Conservation (phyloP, 2,888 invertebrate species). For the Nymphalis c-album region DNA sequence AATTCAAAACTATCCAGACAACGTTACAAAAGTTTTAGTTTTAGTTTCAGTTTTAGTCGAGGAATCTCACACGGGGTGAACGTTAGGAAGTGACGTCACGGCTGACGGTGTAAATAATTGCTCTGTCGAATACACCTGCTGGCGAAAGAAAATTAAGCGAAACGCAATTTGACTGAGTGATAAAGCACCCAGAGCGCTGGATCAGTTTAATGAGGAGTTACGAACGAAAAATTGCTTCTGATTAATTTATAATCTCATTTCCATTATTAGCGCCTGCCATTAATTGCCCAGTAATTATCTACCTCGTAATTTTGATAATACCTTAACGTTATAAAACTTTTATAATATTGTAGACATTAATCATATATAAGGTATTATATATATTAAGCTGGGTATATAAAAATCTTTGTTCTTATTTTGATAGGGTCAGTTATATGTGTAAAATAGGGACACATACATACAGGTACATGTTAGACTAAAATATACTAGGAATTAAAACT, state of each 20-base stretch:
- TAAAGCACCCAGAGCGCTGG: conserved; percentile 74
- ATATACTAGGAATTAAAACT: conserved; percentile 60
- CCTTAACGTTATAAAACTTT: conserved; percentile 41
- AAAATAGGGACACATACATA: conserved; percentile 58
- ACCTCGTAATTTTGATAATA: conserved; percentile 48
- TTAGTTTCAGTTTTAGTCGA: conserved; percentile 59
- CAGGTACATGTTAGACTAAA: conserved; percentile 49
- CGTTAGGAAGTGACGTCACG: conserved; percentile 67
- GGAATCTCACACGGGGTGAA: conserved; percentile 52
- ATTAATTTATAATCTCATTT: conserved; percentile 66
- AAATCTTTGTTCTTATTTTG: not conserved
- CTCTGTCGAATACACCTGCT: conserved; percentile 82
- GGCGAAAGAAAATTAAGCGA: conserved; percentile 80
- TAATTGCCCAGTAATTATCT: conserved; percentile 56
- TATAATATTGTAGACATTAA: conserved; percentile 31
- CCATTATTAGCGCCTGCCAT: conserved; percentile 58
- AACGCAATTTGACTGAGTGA: conserved; percentile 82
- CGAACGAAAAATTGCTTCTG: conserved; percentile 73
- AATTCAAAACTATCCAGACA: conserved; percentile 67
- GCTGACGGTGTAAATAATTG: conserved; percentile 80
- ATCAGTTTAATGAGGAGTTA: conserved; percentile 79
- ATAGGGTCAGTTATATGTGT: not conserved
- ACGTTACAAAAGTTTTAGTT: conserved; percentile 59
- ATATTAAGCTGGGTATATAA: not conserved
- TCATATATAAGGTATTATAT: conserved; percentile 45